Conservation (phyloP, 2,888 invertebrate species). For the Sesia apiformis region DNA sequence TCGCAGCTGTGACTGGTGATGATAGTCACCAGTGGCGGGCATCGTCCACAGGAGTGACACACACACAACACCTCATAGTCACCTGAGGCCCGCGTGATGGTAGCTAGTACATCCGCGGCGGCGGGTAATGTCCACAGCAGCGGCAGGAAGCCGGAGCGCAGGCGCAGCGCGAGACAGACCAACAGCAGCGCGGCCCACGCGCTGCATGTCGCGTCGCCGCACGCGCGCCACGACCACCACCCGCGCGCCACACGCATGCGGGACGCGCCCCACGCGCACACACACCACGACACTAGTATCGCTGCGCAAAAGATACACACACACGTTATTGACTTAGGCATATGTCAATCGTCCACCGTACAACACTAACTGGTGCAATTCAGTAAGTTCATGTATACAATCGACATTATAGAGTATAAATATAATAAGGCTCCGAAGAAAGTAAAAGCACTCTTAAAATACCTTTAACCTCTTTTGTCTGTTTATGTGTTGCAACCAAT, state of each 20-base stretch:
- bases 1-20: no score
- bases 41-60: no score
- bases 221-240: conserved; percentile 4
- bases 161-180: conserved; percentile 62
- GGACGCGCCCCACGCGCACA: conserved; percentile 29
- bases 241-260: conserved; percentile 17
- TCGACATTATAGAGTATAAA: no score
- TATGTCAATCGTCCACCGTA: no score
- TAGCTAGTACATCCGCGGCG: conserved; percentile 63
- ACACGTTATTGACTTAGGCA: conserved; percentile 9
- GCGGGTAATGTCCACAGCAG: conserved; percentile 78
- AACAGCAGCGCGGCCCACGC: conserved; percentile 74
- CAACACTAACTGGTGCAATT: no score
- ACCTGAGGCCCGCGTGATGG: not conserved
- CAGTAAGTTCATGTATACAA: no score
- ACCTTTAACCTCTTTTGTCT: no score
- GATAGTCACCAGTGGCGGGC: not conserved
- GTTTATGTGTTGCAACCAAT: no score
- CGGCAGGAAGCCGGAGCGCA: conserved; percentile 81
- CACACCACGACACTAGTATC: not conserved
- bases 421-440: no score
- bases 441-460: no score
- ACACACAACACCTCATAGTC: no score
- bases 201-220: conserved; percentile 54
- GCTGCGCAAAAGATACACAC: conserved; percentile 42